A percentile compares a stretch with the other conserved stretches of the same genome.
Evolutionary conservation across 1,140 invertebrate genomes (phyloP).

Genomic region (Globodera rostochiensis): DNA sequence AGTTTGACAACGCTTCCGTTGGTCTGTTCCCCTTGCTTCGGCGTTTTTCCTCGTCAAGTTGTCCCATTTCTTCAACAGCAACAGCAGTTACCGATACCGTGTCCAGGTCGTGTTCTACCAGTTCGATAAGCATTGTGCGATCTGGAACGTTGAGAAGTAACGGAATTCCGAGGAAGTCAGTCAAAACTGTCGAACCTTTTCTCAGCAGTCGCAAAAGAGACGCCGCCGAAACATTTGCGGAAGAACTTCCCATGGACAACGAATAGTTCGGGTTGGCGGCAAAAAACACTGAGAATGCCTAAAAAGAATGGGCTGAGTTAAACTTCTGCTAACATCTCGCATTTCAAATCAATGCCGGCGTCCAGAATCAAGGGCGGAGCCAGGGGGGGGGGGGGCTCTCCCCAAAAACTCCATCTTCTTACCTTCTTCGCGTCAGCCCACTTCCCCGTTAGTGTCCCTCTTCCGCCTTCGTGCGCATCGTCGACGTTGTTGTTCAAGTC

Average conservation of each 20-base stretch:
- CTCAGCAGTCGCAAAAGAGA: constrained; percentile 22
- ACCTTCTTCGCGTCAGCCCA: constrained; percentile 45
- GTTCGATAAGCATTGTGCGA: constrained; percentile 40
- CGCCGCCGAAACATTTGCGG: constrained; percentile 4
- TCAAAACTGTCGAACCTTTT: constrained; percentile 10
- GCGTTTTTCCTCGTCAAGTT: constrained; percentile 2
- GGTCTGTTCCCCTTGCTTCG: not conserved
- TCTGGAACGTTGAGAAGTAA: constrained; percentile 25
- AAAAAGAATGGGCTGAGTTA: constrained; percentile 2
- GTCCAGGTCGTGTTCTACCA: constrained; percentile 37
- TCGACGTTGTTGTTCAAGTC: constrained; percentile 11
- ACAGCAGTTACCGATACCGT: not conserved
- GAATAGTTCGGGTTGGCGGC: constrained; percentile 40
- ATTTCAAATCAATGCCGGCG: constrained; percentile 19
- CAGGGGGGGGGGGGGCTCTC: not conserved
- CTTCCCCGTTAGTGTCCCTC: constrained; percentile 16
- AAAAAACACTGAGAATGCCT: constrained; percentile 49
- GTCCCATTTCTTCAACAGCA: not conserved
- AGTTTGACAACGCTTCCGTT: not conserved
- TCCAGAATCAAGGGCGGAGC: constrained; percentile 12
- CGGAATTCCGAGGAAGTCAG: no score
- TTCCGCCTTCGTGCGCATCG: not conserved
- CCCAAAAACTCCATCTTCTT: not conserved
- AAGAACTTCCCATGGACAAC: not conserved
- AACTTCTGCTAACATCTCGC: not conserved